Base-by-base conservation (phyloP, 2,113 vertebrate genomes). In the Taurulus bubalis region DNA sequence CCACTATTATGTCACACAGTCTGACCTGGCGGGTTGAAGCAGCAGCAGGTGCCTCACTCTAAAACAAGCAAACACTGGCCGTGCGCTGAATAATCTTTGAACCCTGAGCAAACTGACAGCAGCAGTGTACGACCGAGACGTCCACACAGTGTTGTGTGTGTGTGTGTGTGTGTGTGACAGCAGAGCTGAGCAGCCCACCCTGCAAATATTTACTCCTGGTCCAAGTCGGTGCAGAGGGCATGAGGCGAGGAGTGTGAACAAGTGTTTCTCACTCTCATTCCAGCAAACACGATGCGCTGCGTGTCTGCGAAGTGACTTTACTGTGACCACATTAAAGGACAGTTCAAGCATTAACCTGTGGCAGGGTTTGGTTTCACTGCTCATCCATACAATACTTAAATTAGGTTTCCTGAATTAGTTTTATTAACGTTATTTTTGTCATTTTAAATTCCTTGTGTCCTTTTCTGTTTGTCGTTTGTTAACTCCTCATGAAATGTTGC, bases 181-280 rank as follows among this genome's bases (percentile, higher is more conserved):
- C 56, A 71, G 65, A 68, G 73, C 6, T 3, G 67, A 75, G 38
- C 40, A 66, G 58, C 74, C 65, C 49, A 69, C 70, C 71, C 77
- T 72, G 89, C 91, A 94, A 94, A 94, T 93, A 93, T 94, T 94
- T 91, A 92, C 84, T 80, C 51, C 71, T 11, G 71, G 79, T 81
- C 75, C 71, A 84, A 85, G 85, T 83, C 71, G 28, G 85, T 69
- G 56, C 63, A 73, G 72, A 80, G 89, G 75, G 32, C 65, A 74
- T 51, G 36, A 78, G 85, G 78, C 70, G 82, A 58, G 36, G 36
- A 38, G 36, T 38, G 36, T 38, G 36, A 53, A 73, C 78, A 81
- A 76, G 85, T 67, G 79, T 68, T 64, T 75, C 24, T 65, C 60
- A 22, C 76, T 53, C 15, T 80, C 67, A 74, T 64, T 78, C 75